Percentiles rank a stretch among this genome's conserved stretches.
Evolutionary conservation across 2,113 vertebrate species (phyloP).

Genomic region (Stegastes partitus): DNA sequence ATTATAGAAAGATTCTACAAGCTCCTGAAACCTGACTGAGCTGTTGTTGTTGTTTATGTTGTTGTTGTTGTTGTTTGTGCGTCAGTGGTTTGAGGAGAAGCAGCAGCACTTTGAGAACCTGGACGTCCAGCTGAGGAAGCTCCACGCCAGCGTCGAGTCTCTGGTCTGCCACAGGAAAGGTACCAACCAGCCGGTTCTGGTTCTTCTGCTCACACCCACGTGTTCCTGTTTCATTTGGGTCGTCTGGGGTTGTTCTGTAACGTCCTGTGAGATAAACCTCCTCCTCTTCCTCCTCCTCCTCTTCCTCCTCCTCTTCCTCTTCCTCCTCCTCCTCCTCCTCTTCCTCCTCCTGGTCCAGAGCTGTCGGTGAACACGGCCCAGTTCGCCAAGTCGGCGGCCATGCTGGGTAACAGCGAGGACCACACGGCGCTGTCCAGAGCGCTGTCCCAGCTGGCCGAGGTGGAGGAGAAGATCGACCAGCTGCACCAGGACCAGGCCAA

Average conservation of each 20-base stretch:
- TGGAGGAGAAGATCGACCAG: conserved; percentile 98
- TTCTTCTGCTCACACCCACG: too few relatives aligned
- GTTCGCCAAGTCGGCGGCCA: conserved; percentile 97
- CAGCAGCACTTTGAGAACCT: conserved; percentile 99
- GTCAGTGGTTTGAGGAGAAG: conserved; percentile 99
- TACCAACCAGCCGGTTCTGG: conserved; percentile 61
- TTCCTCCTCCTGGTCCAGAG: conserved; percentile 80
- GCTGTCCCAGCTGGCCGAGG: conserved; percentile 97
- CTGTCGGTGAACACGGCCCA: conserved; percentile 95
- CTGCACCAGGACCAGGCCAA: conserved; percentile 97
- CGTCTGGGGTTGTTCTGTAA: too few relatives aligned
- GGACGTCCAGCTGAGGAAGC: conserved; percentile 96
- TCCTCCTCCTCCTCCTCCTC: rapidly evolving
- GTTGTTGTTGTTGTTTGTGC: conserved; percentile 66
- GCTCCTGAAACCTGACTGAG: too few relatives aligned
- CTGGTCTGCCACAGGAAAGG: conserved; percentile 98
- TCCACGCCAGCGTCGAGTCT: conserved; percentile 94
- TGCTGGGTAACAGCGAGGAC: conserved; percentile 98
- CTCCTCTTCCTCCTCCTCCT: background rate
- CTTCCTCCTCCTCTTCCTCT: rapidly evolving
- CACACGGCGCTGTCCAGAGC: conserved; percentile 97
- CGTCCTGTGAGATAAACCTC: too few relatives aligned
- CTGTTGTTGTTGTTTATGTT: conserved; percentile 71
- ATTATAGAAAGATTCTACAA: too few relatives aligned
- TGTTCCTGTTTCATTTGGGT: too few relatives aligned